Percentiles rank a stretch among this genome's conserved stretches.
Conservation (phyloP, 2,888 invertebrate species). For the Andrena haemorrhoa region DNA sequence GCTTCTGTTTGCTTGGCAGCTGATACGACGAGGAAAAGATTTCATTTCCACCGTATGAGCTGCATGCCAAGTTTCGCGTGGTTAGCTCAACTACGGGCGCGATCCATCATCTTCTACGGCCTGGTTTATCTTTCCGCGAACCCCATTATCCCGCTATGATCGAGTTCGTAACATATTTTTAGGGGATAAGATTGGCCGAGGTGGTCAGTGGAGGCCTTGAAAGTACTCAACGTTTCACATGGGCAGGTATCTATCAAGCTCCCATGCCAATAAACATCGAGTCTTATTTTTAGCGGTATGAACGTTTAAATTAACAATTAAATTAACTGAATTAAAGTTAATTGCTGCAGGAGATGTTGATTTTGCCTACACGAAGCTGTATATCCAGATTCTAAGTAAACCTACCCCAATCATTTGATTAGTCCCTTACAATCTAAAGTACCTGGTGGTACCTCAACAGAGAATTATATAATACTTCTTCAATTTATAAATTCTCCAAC, state of each 20-base stretch:
- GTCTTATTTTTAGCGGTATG: background rate
- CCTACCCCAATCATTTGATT: too few relatives aligned
- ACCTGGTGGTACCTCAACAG: too few relatives aligned
- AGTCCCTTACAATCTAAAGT: too few relatives aligned
- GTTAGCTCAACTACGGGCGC: slow-evolving; percentile 30
- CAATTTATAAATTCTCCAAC: too few relatives aligned
- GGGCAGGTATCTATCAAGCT: slow-evolving; percentile 8
- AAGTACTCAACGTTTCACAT: slow-evolving; percentile 27
- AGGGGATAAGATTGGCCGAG: slow-evolving; percentile 18
- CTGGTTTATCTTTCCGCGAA: slow-evolving; percentile 54
- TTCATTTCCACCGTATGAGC: slow-evolving; percentile 47
- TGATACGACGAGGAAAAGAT: slow-evolving; percentile 41
- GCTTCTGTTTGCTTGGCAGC: slow-evolving; percentile 63
- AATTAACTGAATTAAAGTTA: too few relatives aligned
- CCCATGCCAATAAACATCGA: background rate
- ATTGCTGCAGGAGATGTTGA: too few relatives aligned
- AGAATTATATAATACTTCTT: too few relatives aligned
- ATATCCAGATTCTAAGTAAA: too few relatives aligned
- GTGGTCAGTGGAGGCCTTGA: slow-evolving; percentile 34
- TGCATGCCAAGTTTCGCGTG: slow-evolving; percentile 60
- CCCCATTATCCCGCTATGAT: slow-evolving; percentile 59
- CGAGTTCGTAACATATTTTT: slow-evolving; percentile 57
- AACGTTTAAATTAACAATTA: too few relatives aligned
- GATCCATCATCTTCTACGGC: slow-evolving; percentile 49
- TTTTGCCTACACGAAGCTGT: too few relatives aligned